These are phyloP conservation scores for Stegostoma tigrinum DNA, from an alignment of 2,113 vertebrate genomes.

Conservation along the genomic window DNA sequence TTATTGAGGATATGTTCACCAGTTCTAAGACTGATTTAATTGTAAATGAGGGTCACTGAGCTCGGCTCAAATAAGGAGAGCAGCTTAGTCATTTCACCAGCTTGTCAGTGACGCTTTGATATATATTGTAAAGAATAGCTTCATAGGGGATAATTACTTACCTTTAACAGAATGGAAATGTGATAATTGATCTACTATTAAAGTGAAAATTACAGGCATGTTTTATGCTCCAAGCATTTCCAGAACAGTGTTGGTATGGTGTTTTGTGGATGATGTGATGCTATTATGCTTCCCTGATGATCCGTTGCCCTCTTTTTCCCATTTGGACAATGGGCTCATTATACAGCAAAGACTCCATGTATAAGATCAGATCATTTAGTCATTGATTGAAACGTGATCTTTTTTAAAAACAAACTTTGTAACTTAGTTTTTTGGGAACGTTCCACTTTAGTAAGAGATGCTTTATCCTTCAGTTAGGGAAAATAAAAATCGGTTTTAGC, in stretches of 20 bases:
- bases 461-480: neutral
- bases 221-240: neutral
- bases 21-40: neutral
- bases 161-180: neutral
- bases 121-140: neutral
- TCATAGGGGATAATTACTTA: neutral
- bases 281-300: neutral
- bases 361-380: neutral
- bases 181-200: neutral
- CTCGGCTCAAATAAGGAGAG: neutral
- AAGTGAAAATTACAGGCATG: neutral
- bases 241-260: neutral
- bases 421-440: neutral
- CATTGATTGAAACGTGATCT: neutral
- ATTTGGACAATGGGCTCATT: neutral
- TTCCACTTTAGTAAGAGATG: neutral
- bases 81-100: neutral
- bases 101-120: neutral
- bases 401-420: neutral
- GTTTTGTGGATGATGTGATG: neutral
- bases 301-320: neutral
- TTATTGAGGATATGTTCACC: neutral
- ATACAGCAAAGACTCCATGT: neutral
- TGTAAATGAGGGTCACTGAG: neutral
- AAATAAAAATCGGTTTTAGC: neutral